phyloP scores from a whole-genome alignment of 2,797 vertebrate genomes.

The Schizothorax lantsangensis region DNA sequence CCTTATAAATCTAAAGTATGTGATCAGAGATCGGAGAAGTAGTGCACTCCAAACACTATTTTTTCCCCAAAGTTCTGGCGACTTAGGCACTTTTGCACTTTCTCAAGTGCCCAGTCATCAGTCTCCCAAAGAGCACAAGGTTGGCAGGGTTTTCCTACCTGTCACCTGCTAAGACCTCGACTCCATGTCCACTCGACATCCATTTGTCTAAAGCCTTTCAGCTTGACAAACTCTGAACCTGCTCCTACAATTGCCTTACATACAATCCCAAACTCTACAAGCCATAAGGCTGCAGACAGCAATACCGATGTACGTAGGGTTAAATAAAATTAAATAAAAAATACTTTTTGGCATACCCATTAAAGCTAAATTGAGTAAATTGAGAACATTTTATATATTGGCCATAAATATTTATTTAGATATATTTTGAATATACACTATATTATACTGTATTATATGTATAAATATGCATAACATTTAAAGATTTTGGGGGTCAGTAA shows the following conservation, averaged over 20 bases:
- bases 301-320: not conserved
- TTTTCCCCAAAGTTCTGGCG: conserved; percentile 46
- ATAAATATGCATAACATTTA: not conserved
- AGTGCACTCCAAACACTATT: conserved; percentile 46
- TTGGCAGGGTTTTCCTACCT: conserved; percentile 40
- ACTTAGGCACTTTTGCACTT: conserved; percentile 54
- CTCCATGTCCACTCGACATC: not conserved
- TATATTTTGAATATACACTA: not conserved
- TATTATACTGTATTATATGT: not conserved
- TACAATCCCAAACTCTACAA: conserved; percentile 27
- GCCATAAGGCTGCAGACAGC: not conserved
- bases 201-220: conserved; percentile 7
- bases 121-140: conserved; percentile 35
- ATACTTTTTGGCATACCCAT: not conserved
- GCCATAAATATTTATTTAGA: not conserved
- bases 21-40: conserved; percentile 36
- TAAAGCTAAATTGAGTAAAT: not conserved
- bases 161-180: conserved; percentile 37
- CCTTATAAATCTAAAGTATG: conserved; percentile 28
- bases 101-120: conserved; percentile 63
- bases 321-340: not conserved
- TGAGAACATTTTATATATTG: not conserved
- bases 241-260: not conserved
- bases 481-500: too few species aligned
- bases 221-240: conserved; percentile 20